Conservation (phyloP, 2,888 invertebrate species). For the Sarcophaga caerulescens region DNA sequence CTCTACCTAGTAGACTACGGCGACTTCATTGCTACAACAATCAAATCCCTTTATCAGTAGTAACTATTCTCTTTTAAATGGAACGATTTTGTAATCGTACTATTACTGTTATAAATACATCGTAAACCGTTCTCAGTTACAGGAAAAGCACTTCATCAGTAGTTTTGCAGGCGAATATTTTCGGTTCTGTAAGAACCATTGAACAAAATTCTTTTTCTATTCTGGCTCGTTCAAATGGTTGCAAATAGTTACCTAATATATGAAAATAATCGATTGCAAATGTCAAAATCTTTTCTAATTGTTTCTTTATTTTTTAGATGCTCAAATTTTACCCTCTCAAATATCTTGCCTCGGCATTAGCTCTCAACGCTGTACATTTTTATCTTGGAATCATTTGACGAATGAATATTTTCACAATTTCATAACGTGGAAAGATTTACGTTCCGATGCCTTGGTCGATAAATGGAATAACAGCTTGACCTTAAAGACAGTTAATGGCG, state of each 20-base stretch:
- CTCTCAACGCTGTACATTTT: constrained; percentile 90
- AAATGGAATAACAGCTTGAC: constrained; percentile 90
- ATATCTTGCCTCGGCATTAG: constrained; percentile 92
- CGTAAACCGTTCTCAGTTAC: too few species aligned
- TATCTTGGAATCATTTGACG: constrained; percentile 90
- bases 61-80: too few species aligned
- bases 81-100: too few species aligned
- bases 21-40: too few species aligned
- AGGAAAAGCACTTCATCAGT: too few species aligned
- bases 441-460: constrained; percentile 88
- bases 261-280: not conserved
- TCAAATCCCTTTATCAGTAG: too few species aligned
- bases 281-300: constrained; percentile 6
- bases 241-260: not conserved
- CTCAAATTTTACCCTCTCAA: constrained; percentile 85
- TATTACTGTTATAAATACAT: too few species aligned
- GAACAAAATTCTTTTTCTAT: too few species aligned
- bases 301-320: constrained; percentile 82
- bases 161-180: too few species aligned
- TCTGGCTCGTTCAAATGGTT: not conserved
- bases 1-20: too few species aligned
- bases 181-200: too few species aligned
- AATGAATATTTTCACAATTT: constrained; percentile 91
- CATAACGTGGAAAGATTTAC: constrained; percentile 94
- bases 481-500: constrained; percentile 83